Evolutionary conservation across 1,140 invertebrate species (phyloP), one percentile per base, ranked within the genome.

Genomic region (Drosophila mayri): DNA sequence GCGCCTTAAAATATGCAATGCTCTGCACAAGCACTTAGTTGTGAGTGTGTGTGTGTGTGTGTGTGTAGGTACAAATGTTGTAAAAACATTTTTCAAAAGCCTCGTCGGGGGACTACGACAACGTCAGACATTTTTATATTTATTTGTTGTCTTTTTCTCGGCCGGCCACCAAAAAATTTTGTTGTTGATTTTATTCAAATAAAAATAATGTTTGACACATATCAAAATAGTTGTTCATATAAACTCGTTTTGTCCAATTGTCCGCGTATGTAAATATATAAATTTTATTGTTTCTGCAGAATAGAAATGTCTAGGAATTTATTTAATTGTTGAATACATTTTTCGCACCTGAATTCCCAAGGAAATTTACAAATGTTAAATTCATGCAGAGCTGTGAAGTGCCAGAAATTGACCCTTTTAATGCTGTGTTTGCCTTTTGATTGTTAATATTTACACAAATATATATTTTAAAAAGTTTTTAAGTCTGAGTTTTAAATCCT

Each of bases 21-120:
- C 68, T 22, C 52, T 54, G 50, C 35, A 22, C 50, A 22, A 54
- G 32, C 50, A 54, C 50, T 54, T 54, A 38, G 52, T 38, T 54
- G 52, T 25, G 50, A 14, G 5, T 18, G 16, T n/a, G 20, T 25
- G 14, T 38, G 50, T 11, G 41, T 30, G 5, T n/a, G n/a, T 22
- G 50, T 10, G 50, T 54, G 38, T 57, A 41, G 38, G 49, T 49
- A 82, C 54, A 85, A 85, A 78, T 87, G 75, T 87, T 86, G 83
- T 79, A 86, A 87, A 87, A 87, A 87, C 85, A 87, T 72, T 87
- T 84, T 87, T 84, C 71, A 82, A 83, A 55, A 86, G 82, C 58
- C 38, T 59, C 71, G 57, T 60, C 80, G 40, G 55, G 72, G 59
- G 59, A 46, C 65, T 18, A 63, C 63, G 50, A 60, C 71, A 74